Evolutionary conservation across 2,888 invertebrate species (phyloP).

Genomic region (Trichogramma evanescens): DNA sequence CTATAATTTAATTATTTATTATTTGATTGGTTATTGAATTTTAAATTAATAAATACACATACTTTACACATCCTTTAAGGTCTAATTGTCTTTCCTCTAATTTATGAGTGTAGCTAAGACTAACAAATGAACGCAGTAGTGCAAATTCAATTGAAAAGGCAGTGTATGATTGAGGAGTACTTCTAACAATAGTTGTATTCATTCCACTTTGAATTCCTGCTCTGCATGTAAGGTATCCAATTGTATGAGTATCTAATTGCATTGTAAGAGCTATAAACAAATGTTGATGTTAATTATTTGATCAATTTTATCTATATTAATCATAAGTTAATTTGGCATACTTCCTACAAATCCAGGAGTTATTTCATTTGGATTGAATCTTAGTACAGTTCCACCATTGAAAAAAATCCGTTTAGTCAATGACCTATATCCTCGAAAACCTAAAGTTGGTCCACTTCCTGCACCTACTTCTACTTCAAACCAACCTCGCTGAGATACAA

Average conservation of each 20-base stretch:
- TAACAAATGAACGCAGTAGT: constrained; percentile 71
- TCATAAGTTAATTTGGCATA: constrained; percentile 44
- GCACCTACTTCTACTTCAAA: constrained; percentile 78
- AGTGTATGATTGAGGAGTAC: constrained; percentile 49
- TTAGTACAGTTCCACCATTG: constrained; percentile 68
- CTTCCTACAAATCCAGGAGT: constrained; percentile 72
- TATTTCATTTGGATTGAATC: constrained; percentile 70
- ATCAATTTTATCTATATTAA: constrained; percentile 1
- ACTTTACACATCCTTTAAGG: constrained; percentile 72
- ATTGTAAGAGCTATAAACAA: constrained; percentile 62
- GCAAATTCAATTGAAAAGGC: constrained; percentile 67
- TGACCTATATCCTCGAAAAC: constrained; percentile 72
- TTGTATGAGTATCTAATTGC: constrained; percentile 79
- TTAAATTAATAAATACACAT: constrained; percentile 44
- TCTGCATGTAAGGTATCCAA: constrained; percentile 82
- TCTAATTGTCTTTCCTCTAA: constrained; percentile 73
- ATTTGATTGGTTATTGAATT: background rate
- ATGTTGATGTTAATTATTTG: constrained; percentile 8
- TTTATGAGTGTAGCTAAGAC: constrained; percentile 71
- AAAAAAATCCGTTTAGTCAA: constrained; percentile 67
- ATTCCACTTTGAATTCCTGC: constrained; percentile 59
- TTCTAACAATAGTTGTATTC: constrained; percentile 73
- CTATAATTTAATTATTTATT: constrained; percentile 45
- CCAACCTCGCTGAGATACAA: constrained; percentile 80
- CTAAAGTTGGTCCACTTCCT: constrained; percentile 74